Evolutionary conservation across 2,888 invertebrate species (phyloP).

Genomic region (Erpobdella octoculata): DNA sequence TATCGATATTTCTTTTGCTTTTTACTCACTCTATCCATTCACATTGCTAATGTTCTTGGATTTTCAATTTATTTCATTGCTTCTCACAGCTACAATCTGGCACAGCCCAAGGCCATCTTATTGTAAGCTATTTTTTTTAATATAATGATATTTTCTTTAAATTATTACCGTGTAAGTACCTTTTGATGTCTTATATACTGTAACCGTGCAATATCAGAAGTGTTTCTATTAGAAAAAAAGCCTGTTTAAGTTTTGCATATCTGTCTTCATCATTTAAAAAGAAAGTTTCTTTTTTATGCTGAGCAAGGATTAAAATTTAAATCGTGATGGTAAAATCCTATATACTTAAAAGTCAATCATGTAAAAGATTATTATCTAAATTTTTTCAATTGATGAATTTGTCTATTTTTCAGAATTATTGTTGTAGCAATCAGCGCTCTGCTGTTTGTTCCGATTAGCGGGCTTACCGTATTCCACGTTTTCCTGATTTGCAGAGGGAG

Average conservation of each 20-base stretch:
- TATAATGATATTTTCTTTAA: too few relatives aligned
- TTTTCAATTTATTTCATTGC: constrained; percentile 85
- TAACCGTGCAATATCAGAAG: too few relatives aligned
- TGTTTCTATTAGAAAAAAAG: too few relatives aligned
- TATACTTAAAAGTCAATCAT: too few relatives aligned
- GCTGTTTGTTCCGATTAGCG: constrained; percentile 89
- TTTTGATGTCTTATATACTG: too few relatives aligned
- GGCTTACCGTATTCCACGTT: constrained; percentile 93
- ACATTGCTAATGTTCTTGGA: constrained; percentile 94
- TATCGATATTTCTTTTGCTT: constrained; percentile 98
- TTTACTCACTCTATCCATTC: constrained; percentile 84
- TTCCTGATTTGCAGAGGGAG: constrained; percentile 88
- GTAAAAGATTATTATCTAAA: too few relatives aligned
- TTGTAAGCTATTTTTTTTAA: constrained; percentile 55
- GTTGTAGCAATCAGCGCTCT: constrained; percentile 51
- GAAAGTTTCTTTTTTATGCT: not conserved
- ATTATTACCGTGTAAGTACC: too few relatives aligned
- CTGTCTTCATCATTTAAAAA: not conserved
- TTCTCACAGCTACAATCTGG: constrained; percentile 70
- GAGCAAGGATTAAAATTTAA: not conserved
- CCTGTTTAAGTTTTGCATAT: not conserved
- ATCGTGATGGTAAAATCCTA: not conserved
- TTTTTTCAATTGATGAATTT: too few relatives aligned
- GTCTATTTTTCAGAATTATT: constrained; percentile 41
- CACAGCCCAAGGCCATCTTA: constrained; percentile 55